Percentiles rank a stretch among this genome's conserved stretches.
These are phyloP conservation scores for Panthera tigris DNA, from an alignment of 2,113 vertebrate species.

Conservation along the genomic window DNA sequence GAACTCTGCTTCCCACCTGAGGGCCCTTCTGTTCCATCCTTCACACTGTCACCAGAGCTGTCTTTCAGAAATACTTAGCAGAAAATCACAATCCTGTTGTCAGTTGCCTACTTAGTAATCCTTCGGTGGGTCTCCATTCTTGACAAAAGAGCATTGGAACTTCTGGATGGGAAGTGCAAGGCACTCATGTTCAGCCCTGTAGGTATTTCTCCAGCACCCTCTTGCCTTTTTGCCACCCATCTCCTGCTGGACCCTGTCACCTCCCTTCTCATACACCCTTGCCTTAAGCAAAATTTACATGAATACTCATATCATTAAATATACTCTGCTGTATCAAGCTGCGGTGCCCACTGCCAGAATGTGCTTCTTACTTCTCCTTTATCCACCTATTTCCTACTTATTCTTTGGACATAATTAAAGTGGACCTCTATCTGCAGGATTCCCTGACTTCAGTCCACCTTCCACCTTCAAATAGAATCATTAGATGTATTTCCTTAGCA, in stretches of 20 bases:
- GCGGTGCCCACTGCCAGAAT: not conserved
- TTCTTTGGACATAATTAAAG: not conserved
- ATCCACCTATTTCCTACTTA: not conserved
- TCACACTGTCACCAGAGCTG: not conserved
- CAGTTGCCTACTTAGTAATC: not conserved
- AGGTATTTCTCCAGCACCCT: not conserved
- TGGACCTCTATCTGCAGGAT: not conserved
- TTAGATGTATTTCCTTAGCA: not conserved
- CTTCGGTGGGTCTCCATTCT: not conserved
- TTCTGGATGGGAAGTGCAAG: not conserved
- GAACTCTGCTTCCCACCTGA: not conserved
- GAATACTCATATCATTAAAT: not conserved
- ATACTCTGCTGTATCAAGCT: no score
- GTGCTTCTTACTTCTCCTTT: not conserved
- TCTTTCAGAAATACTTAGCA: not conserved
- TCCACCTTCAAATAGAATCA: rapidly evolving
- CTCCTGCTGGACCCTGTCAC: not conserved
- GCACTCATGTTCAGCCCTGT: no score
- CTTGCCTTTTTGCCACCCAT: not conserved
- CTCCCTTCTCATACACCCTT: not conserved
- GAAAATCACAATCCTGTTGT: not conserved
- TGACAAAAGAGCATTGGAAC: not conserved
- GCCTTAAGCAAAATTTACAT: not conserved
- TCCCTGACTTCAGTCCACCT: not conserved
- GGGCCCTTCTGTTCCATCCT: not conserved